Evolutionary conservation across 2,113 vertebrate species (phyloP).

Genomic region (Nothobranchius furzeri): DNA sequence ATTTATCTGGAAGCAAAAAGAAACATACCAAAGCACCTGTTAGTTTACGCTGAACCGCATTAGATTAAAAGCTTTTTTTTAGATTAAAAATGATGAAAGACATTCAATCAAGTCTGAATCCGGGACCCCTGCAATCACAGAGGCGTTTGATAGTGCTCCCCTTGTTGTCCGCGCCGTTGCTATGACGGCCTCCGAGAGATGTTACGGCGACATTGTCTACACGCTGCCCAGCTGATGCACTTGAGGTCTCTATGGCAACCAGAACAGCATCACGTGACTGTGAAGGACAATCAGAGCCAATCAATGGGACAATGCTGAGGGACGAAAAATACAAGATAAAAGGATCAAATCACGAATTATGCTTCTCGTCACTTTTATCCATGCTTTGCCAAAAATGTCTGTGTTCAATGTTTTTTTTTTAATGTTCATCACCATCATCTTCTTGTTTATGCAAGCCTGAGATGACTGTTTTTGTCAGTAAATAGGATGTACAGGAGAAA

Average conservation of each 20-base stretch:
- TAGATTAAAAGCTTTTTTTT: constrained; percentile 49
- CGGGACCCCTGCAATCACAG: constrained; percentile 75
- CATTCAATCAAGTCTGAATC: constrained; percentile 72
- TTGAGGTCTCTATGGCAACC: constrained; percentile 78
- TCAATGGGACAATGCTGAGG: constrained; percentile 73
- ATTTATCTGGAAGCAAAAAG: constrained; percentile 72
- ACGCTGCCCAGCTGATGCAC: constrained; percentile 73
- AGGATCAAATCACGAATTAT: constrained; percentile 78
- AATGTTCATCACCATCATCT: constrained; percentile 54
- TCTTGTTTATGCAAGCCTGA: constrained; percentile 79
- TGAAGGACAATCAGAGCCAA: constrained; percentile 85
- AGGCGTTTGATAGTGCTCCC: constrained; percentile 59
- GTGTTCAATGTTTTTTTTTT: constrained; percentile 19
- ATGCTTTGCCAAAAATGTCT: constrained; percentile 81
- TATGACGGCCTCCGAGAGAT: constrained; percentile 65
- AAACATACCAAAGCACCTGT: constrained; percentile 78
- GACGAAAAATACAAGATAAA: constrained; percentile 52
- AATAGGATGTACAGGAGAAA: constrained; percentile 72
- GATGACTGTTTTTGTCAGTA: constrained; percentile 62
- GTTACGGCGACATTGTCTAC: constrained; percentile 64
- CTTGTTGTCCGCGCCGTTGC: constrained; percentile 63
- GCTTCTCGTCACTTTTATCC: constrained; percentile 83
- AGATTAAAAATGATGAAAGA: constrained; percentile 34
- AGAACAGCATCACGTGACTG: constrained; percentile 75
- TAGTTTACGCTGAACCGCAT: constrained; percentile 64